A percentile compares a stretch with the other conserved stretches of the same genome.
Evolutionary conservation across 1,140 invertebrate species (phyloP).

Genomic region (Calliopsis andreniformis): DNA sequence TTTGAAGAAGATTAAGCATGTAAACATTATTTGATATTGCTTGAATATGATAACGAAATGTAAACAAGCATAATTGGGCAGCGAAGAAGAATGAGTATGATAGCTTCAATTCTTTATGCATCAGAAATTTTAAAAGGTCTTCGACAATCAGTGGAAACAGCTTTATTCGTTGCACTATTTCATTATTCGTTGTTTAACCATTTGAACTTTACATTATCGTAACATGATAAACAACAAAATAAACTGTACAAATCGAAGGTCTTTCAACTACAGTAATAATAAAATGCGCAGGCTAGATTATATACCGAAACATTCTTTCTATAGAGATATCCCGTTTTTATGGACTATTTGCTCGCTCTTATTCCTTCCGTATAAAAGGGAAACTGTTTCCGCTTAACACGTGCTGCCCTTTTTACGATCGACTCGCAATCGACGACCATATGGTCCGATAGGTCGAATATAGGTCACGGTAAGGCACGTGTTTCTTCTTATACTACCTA

Average conservation of each 20-base stretch:
- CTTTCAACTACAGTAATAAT: too few relatives aligned
- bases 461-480: conserved; percentile 30
- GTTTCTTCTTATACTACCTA: not conserved
- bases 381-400: not conserved
- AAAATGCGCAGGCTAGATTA: too few relatives aligned
- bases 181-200: too few relatives aligned
- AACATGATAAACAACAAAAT: too few relatives aligned
- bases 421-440: conserved; percentile 14
- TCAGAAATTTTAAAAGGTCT: too few relatives aligned
- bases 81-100: not conserved
- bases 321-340: not conserved
- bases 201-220: too few relatives aligned
- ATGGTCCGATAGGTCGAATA: conserved; percentile 17
- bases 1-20: not conserved
- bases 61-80: not conserved
- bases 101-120: not conserved
- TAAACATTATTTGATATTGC: conserved; percentile 10
- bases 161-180: too few relatives aligned
- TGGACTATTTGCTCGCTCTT: not conserved
- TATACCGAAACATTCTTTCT: too few relatives aligned
- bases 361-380: not conserved
- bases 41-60: not conserved
- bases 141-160: too few relatives aligned
- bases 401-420: not conserved
- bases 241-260: too few relatives aligned